Conservation (phyloP, 2,888 invertebrate species). For the Agrochola lota region DNA sequence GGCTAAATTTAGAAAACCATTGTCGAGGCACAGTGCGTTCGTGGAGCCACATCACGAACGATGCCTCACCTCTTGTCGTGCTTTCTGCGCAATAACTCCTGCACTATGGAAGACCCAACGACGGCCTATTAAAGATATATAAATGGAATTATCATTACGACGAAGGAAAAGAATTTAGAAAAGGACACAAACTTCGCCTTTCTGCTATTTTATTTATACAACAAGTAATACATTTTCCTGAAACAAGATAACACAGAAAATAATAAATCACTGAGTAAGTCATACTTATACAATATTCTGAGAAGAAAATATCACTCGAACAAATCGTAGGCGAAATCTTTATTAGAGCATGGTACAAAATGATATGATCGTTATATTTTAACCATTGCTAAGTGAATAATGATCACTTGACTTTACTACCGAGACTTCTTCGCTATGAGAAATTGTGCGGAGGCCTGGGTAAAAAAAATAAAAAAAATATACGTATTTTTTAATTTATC, state of each 20-base stretch:
- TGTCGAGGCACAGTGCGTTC: background rate
- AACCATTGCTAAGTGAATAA: background rate
- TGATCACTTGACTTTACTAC: background rate
- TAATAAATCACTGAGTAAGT: background rate
- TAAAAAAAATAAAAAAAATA: no score
- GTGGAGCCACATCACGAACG: background rate
- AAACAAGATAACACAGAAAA: background rate
- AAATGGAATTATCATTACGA: background rate
- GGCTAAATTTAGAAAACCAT: background rate
- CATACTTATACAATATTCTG: background rate
- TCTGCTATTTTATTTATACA: background rate
- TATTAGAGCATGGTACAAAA: background rate
- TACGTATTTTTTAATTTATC: no score
- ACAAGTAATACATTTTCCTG: background rate
- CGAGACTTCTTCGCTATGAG: background rate
- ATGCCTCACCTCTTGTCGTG: background rate
- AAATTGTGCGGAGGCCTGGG: no score
- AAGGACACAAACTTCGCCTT: background rate
- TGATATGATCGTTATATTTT: background rate
- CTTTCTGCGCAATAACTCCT: background rate
- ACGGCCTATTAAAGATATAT: no score
- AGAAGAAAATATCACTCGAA: conserved; percentile 6
- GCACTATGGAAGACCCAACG: background rate
- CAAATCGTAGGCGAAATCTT: background rate
- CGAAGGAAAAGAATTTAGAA: background rate